A percentile compares a stretch with the other conserved stretches of the same genome.
Conservation (phyloP, 2,113 vertebrate species). For the Oceanodroma tethys region DNA sequence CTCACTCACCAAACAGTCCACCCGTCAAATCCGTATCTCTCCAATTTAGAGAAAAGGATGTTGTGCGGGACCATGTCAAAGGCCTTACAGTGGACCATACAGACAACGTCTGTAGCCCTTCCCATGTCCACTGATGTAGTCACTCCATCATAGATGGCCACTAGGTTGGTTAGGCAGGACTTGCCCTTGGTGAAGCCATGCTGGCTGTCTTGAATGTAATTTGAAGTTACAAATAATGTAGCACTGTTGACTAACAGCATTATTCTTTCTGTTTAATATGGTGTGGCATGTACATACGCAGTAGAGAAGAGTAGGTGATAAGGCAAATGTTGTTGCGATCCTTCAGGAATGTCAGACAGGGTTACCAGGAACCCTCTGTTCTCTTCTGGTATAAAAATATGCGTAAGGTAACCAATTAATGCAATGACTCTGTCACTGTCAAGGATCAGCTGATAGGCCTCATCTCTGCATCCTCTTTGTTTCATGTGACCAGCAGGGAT, state of each 20-base stretch:
- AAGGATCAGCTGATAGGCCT: neutral
- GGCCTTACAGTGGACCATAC: neutral
- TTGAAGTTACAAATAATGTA: neutral
- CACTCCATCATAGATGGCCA: neutral
- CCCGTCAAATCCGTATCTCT: neutral
- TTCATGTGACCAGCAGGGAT: neutral
- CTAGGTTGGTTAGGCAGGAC: neutral
- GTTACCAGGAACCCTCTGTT: neutral
- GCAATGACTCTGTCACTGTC: neutral
- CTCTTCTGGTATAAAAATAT: slow-evolving; percentile 8
- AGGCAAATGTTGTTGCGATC: neutral
- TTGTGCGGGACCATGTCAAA: neutral
- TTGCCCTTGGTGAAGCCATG: neutral
- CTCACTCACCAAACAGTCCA: neutral
- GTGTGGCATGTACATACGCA: neutral
- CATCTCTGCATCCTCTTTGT: neutral
- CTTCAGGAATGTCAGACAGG: neutral
- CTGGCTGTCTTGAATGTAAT: neutral
- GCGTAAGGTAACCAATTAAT: slow-evolving; percentile 11
- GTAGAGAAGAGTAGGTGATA: neutral
- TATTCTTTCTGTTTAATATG: neutral
- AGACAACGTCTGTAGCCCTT: neutral
- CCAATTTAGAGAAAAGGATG: neutral
- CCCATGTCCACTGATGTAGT: neutral
- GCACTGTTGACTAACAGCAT: neutral